Base-by-base conservation (phyloP, 2,888 invertebrate genomes). In the Drosophila subquinaria region DNA sequence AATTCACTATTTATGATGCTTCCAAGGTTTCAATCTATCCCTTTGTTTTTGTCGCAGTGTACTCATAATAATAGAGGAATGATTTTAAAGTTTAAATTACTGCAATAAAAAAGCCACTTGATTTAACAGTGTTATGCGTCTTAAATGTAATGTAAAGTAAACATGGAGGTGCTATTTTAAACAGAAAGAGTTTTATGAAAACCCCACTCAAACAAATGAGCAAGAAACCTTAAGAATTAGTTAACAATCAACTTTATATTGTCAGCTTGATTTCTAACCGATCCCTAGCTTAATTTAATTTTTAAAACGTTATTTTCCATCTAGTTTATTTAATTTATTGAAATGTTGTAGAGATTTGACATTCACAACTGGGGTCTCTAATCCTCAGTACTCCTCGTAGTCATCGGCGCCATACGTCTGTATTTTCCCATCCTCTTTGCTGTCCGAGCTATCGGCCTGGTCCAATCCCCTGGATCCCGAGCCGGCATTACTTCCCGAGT, bases 301-400 rank as follows among this genome's bases (percentile, higher is more conserved):
- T 3, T 4, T 10, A 17, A 8, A 6, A 17, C 10, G 0, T 1
- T 20, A 13, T 15, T 48, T 59, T 38, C 9, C 9, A 38, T 38
- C 5, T 13, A 38, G 38, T 59, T 48, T 47, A 38, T 59, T 56
- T 57, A 38, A 40, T 70, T 63, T 51, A 52, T 63, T 63, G 52
- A 42, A 55, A 30, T 35, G 35, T 45, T 15, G 20, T 50, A 23
- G 20, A 35, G 20, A 42, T 17, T 5, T 4, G 20, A 20, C 8
- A 11, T 6, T 38, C 36, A 38, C 47, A 40, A 15, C n/a, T 57
- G 20, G 33, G 17, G 23, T 23, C 53, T n/a, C 13, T 62, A 56
- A 9, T 68, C 23, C 40, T 11, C 52, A 33, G 33, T 15, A 17
- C 60, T 84, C 84, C 64, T 88, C 88, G 50, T 84, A 88, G 42